Conservation (phyloP, 2,888 invertebrate species). For the Caenorhabditis imperialis region DNA sequence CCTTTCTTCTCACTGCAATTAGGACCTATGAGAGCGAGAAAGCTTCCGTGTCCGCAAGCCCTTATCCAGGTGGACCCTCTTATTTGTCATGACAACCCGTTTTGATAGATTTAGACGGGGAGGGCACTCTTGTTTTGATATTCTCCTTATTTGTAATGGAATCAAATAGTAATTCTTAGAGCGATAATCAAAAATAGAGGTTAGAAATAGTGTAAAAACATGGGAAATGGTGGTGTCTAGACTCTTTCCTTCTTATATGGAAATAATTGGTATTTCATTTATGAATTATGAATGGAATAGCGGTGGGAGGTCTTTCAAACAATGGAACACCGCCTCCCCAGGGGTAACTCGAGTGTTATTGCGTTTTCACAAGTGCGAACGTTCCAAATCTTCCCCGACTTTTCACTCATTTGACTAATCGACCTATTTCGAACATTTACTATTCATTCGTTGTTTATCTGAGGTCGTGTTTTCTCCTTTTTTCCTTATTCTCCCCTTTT, state of each 20-base stretch:
- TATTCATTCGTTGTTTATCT: conserved; percentile 10
- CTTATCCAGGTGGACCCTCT: conserved; percentile 13
- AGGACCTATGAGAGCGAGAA: conserved; percentile 14
- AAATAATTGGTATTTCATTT: conserved; percentile 42
- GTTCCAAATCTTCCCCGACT: conserved; percentile 20
- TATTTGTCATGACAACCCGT: conserved; percentile 42
- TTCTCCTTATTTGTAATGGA: no score
- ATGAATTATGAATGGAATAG: conserved; percentile 47
- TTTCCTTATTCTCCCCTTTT: conserved; percentile 6
- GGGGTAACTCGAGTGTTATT: conserved; percentile 51
- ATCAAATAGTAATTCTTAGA: no score
- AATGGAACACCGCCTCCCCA: conserved; percentile 32
- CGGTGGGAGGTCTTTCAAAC: conserved; percentile 16
- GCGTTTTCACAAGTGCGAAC: conserved; percentile 46
- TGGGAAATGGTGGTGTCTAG: no score
- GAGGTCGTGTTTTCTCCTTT: conserved; percentile 10
- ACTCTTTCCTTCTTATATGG: no score
- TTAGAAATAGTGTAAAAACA: no score
- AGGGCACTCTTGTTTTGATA: not conserved
- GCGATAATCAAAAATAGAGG: conserved; percentile 21
- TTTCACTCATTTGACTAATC: conserved; percentile 46
- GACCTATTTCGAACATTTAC: conserved; percentile 34
- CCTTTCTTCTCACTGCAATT: no score
- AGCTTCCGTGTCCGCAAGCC: conserved; percentile 26
- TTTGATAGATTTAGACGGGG: conserved; percentile 20